phyloP scores from a whole-genome alignment of 2,888 invertebrate species.

The Acronicta aceris region DNA sequence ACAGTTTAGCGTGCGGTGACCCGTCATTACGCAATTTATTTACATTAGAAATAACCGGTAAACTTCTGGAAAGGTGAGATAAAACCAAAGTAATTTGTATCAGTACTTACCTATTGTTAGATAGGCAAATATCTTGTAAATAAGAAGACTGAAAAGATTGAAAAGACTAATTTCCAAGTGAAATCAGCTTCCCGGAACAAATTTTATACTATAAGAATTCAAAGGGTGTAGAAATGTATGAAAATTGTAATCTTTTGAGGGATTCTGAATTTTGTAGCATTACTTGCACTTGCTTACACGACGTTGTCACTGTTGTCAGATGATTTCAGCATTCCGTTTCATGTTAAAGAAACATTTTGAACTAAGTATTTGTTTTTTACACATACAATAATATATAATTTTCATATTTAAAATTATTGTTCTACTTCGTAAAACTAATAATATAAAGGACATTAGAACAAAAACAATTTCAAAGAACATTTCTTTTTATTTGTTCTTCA shows the following conservation, averaged over 20 bases:
- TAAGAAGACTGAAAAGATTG: slow-evolving; percentile 41
- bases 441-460: no score
- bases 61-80: slow-evolving; percentile 32
- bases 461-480: no score
- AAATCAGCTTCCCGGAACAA: slow-evolving; percentile 46
- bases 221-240: not conserved
- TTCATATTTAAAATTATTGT: no score
- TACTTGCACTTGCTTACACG: no score
- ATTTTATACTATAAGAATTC: slow-evolving; percentile 1
- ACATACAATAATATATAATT: no score
- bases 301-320: slow-evolving; percentile 65
- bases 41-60: slow-evolving; percentile 48
- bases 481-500: no score
- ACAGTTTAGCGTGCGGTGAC: slow-evolving; percentile 35
- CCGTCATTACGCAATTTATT: slow-evolving; percentile 58
- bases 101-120: slow-evolving; percentile 47
- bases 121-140: slow-evolving; percentile 48
- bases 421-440: no score
- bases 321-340: slow-evolving; percentile 60
- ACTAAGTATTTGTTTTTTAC: no score
- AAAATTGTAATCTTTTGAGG: slow-evolving; percentile 7
- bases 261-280: slow-evolving; percentile 54
- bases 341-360: slow-evolving; percentile 15
- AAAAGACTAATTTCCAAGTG: slow-evolving; percentile 23
- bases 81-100: slow-evolving; percentile 6